A percentile compares a stretch with the other conserved stretches of the same genome.
Conservation (phyloP, 2,797 vertebrate genomes). For the Myotis daubentonii region DNA sequence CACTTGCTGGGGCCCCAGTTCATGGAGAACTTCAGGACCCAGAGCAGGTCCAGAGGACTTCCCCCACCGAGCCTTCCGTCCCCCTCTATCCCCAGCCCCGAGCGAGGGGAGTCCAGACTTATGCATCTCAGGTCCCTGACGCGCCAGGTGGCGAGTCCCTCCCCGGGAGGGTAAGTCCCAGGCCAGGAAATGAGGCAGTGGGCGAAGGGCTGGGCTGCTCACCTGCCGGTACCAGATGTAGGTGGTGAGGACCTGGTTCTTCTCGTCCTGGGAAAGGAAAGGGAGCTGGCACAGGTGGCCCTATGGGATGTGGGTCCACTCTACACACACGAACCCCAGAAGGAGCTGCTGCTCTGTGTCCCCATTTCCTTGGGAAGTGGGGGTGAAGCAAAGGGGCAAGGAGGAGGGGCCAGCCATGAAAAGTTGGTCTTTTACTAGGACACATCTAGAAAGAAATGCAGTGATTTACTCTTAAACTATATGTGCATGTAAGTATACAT, state of each 20-base stretch:
- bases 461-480: not conserved
- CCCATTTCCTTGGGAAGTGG: not conserved
- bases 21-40: not conserved
- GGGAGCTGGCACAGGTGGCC: not conserved
- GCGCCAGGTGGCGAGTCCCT: not conserved
- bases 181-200: not conserved
- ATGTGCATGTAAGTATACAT: not conserved
- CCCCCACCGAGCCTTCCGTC: not conserved
- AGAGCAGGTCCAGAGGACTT: not conserved
- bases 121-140: not conserved
- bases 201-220: not conserved
- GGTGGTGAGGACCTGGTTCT: conserved; percentile 97
- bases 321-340: accelerated
- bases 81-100: not conserved
- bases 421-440: not conserved
- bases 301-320: not conserved
- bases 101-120: not conserved
- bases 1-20: not conserved
- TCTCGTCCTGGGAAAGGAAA: conserved; percentile 91
- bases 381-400: not conserved
- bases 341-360: not conserved
- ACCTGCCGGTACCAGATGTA: conserved; percentile 99
- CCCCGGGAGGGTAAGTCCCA: accelerated
- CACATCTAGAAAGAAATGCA: not conserved
- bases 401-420: not conserved